Conservation (phyloP, 2,113 vertebrate genomes). For the Epinephelus moara region DNA sequence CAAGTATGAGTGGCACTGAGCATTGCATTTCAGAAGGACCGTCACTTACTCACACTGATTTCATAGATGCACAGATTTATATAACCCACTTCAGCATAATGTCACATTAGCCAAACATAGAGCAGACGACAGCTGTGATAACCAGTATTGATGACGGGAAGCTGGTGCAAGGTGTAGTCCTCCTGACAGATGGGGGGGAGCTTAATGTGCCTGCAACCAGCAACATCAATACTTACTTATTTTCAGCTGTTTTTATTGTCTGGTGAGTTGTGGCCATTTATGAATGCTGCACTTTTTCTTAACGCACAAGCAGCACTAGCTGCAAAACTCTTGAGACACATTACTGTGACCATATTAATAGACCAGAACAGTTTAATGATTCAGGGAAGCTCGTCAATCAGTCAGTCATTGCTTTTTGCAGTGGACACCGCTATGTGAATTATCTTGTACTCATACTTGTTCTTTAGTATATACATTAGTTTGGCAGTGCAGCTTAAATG, state of each 20-base stretch:
- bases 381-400: not conserved
- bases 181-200: not conserved
- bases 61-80: not conserved
- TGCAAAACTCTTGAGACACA: not conserved
- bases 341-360: not conserved
- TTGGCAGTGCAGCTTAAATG: not conserved
- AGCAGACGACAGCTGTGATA: not conserved
- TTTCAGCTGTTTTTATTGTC: not conserved
- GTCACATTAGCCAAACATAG: not conserved
- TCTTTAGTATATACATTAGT: not conserved
- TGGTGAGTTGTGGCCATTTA: not conserved
- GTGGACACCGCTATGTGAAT: slow-evolving; percentile 2
- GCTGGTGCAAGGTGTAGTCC: not conserved
- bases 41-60: not conserved
- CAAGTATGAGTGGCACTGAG: not conserved
- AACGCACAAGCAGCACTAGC: not conserved
- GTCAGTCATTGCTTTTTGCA: not conserved
- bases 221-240: not conserved
- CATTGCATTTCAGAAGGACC: not conserved
- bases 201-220: not conserved
- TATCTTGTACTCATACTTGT: not conserved
- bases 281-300: not conserved
- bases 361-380: not conserved
- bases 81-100: not conserved
- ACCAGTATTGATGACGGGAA: not conserved